A percentile compares a stretch with the other conserved stretches of the same genome.
These are phyloP conservation scores for Sitobion miscanthi DNA, from an alignment of 1,140 invertebrate species.

Conservation along the genomic window DNA sequence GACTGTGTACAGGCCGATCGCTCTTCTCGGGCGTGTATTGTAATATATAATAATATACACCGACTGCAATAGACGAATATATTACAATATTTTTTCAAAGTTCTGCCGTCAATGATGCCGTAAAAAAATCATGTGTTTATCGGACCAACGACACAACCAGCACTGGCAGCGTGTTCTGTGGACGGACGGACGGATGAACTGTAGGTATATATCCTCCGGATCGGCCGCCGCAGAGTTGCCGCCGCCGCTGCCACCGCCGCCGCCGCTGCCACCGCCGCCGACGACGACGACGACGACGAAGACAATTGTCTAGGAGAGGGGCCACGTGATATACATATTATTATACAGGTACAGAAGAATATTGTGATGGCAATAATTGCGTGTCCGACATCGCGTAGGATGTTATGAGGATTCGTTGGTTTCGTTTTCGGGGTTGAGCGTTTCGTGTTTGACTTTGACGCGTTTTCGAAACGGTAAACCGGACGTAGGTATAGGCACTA, in stretches of 20 bases:
- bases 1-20: neutral
- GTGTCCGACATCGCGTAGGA: neutral
- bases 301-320: neutral
- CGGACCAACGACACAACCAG: neutral
- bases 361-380: neutral
- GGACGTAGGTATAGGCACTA: neutral
- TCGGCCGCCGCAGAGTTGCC: neutral
- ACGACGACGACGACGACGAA: neutral
- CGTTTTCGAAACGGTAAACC: neutral
- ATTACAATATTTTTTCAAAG: neutral
- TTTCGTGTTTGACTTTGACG: neutral
- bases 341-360: neutral
- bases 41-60: neutral
- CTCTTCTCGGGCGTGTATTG: neutral
- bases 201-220: neutral
- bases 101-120: neutral
- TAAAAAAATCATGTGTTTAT: neutral
- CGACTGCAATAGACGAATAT: neutral
- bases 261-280: neutral
- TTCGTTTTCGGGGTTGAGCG: neutral
- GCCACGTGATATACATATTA: neutral
- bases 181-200: conserved; percentile 25
- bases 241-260: neutral
- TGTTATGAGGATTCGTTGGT: neutral
- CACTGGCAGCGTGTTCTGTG: neutral